Conservation (phyloP, 2,888 invertebrate species). For the Machimus atricapillus region DNA sequence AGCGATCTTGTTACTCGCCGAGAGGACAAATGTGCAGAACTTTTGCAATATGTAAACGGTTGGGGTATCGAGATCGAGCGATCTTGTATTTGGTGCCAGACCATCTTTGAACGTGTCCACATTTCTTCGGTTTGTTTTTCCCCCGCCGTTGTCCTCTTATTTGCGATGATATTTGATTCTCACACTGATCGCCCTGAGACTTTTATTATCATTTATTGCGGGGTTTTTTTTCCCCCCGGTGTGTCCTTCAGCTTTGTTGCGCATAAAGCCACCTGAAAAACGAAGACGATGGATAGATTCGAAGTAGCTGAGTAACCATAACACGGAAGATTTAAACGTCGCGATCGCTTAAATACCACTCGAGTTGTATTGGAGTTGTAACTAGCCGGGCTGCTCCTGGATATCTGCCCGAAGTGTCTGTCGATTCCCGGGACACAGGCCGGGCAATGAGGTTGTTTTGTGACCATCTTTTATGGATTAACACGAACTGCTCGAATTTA, state of each 20-base stretch:
- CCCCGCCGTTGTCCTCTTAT: background rate
- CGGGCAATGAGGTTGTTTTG: slow-evolving; percentile 25
- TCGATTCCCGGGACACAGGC: background rate
- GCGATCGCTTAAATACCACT: slow-evolving; percentile 33
- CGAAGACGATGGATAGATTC: background rate
- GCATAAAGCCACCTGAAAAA: background rate
- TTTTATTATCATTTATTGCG: slow-evolving; percentile 46
- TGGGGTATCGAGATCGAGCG: slow-evolving; percentile 41
- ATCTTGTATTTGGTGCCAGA: slow-evolving; percentile 43
- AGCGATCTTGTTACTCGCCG: slow-evolving; percentile 48
- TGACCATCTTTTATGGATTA: slow-evolving; percentile 48
- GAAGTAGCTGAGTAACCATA: slow-evolving; percentile 28
- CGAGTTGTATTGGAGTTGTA: background rate
- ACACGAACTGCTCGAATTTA: slow-evolving; percentile 49
- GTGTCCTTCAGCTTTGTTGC: slow-evolving; percentile 27
- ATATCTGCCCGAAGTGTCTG: slow-evolving; percentile 24
- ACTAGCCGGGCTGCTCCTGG: slow-evolving; percentile 27
- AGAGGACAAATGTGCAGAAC: slow-evolving; percentile 47
- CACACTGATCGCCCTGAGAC: slow-evolving; percentile 44
- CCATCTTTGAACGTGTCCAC: slow-evolving; percentile 40
- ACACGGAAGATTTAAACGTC: slow-evolving; percentile 39
- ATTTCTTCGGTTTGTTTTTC: slow-evolving; percentile 27
- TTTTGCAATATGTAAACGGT: slow-evolving; percentile 43
- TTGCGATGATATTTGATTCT: slow-evolving; percentile 46
- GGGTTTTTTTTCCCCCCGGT: background rate